Conservation (phyloP, 2,113 vertebrate species). For the Aldabrachelys gigantea region DNA sequence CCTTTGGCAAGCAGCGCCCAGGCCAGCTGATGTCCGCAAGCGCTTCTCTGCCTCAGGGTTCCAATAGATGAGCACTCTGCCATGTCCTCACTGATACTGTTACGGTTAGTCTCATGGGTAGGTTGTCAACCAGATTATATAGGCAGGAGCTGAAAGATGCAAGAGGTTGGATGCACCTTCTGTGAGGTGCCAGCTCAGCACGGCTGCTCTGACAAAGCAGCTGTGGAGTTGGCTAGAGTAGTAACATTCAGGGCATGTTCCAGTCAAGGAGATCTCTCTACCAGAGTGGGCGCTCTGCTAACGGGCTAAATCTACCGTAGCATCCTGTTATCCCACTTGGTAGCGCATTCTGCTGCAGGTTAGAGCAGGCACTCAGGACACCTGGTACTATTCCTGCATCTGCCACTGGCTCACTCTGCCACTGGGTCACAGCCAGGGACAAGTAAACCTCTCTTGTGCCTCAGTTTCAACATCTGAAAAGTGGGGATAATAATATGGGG, state of each 20-base stretch:
- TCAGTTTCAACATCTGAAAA: too few relatives aligned
- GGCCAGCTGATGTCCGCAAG: not conserved
- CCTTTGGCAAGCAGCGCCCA: not conserved
- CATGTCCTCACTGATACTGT: not conserved
- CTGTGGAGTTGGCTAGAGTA: not conserved
- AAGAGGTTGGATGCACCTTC: too few relatives aligned
- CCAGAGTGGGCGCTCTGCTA: not conserved
- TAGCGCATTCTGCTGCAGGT: not conserved
- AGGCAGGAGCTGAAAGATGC: not conserved
- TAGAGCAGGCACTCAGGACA: not conserved
- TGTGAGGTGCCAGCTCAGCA: not conserved
- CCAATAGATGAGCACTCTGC: not conserved
- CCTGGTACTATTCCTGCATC: not conserved
- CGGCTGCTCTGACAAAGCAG: not conserved
- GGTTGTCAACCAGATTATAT: not conserved
- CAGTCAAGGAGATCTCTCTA: not conserved
- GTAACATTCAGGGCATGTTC: not conserved
- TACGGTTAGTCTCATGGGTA: not conserved
- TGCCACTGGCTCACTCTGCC: too few relatives aligned
- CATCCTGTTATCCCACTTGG: not conserved
- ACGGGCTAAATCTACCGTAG: not conserved
- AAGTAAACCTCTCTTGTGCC: too few relatives aligned
- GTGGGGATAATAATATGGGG: too few relatives aligned
- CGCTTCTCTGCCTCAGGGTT: not conserved
- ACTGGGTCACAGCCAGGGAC: too few relatives aligned